phyloP scores from a whole-genome alignment of 2,113 vertebrate genomes.

The Toxostoma redivivum region DNA sequence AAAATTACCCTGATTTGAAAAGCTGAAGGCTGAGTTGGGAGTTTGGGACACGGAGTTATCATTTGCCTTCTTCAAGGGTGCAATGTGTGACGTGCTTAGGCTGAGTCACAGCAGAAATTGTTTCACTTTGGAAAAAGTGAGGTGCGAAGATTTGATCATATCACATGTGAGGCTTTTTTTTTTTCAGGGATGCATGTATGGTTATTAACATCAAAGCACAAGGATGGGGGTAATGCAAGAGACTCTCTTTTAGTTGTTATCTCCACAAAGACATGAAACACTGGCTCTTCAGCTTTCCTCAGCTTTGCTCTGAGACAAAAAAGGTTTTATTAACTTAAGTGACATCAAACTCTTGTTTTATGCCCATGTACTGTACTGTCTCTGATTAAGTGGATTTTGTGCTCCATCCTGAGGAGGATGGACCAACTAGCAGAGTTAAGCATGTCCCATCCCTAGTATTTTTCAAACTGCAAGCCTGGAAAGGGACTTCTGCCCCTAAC shows the following conservation, averaged over 20 bases:
- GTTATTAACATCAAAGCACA: conserved; percentile 28
- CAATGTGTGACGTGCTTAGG: background rate
- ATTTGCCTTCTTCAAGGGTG: background rate
- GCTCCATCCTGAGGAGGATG: background rate
- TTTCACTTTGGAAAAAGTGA: conserved; percentile 11
- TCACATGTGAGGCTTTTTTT: background rate
- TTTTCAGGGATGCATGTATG: background rate
- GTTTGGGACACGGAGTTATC: background rate
- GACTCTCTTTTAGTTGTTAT: background rate
- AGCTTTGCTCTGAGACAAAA: background rate
- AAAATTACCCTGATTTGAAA: background rate
- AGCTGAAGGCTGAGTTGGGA: background rate
- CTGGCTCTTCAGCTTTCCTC: conserved; percentile 3
- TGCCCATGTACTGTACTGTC: background rate
- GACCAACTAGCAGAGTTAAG: background rate
- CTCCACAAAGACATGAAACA: background rate
- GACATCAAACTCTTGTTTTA: background rate
- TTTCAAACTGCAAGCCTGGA: background rate
- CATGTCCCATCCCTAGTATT: background rate
- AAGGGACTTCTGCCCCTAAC: background rate
- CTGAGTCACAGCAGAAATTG: conserved; percentile 12
- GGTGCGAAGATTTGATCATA: background rate
- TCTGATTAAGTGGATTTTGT: background rate
- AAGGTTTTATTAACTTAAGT: background rate
- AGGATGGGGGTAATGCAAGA: background rate